Conservation (phyloP, 2,797 vertebrate species). For the Sciurus vulgaris region DNA sequence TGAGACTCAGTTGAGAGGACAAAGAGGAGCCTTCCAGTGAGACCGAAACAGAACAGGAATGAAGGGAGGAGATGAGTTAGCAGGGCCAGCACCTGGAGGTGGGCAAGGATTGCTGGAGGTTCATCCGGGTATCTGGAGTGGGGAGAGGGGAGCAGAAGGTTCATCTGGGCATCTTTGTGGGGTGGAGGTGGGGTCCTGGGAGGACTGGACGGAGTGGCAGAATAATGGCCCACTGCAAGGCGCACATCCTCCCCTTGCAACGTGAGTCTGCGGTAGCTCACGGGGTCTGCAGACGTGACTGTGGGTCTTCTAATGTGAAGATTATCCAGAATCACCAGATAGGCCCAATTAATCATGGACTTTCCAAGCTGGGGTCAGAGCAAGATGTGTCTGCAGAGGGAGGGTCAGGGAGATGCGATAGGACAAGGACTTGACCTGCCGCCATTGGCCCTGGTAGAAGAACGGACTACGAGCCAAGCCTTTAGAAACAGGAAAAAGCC, state of each 20-base stretch:
- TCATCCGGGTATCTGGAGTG: too few relatives aligned
- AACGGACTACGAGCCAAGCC: neutral
- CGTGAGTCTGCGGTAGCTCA: neutral
- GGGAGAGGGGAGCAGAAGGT: neutral
- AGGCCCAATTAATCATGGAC: neutral
- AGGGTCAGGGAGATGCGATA: neutral
- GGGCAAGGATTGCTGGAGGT: too few relatives aligned
- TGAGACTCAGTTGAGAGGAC: neutral
- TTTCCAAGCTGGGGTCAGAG: neutral
- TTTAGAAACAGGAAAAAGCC: neutral
- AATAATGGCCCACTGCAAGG: neutral
- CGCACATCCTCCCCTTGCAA: neutral
- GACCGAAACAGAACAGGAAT: neutral
- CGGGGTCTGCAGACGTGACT: neutral
- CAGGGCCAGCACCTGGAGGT: neutral
- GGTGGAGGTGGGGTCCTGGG: neutral
- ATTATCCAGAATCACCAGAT: neutral
- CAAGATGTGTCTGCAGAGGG: neutral
- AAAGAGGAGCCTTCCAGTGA: neutral
- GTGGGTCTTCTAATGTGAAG: neutral
- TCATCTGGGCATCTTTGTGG: too few relatives aligned
- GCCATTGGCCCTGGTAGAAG: neutral
- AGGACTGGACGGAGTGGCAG: neutral
- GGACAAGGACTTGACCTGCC: neutral
- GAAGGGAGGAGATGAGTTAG: neutral